Evolutionary conservation across 2,797 vertebrate genomes (phyloP).

Genomic region (Heliangelus exortis): DNA sequence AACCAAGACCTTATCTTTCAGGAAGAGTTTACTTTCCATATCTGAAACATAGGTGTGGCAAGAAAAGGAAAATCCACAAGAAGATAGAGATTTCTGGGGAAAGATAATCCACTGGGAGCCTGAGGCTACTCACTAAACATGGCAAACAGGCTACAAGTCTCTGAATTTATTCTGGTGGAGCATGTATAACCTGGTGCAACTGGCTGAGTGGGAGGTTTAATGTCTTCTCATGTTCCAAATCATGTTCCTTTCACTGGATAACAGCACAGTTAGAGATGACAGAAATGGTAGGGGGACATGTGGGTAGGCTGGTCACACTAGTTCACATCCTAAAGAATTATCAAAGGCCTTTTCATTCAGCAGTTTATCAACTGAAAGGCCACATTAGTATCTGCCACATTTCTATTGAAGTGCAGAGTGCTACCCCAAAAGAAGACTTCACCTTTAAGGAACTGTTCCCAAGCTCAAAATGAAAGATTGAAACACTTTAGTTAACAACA

Average conservation of each 20-base stretch:
- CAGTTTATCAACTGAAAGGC: not conserved
- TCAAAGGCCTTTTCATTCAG: not conserved
- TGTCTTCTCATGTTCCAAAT: not conserved
- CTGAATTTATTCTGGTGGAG: not conserved
- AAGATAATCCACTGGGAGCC: not conserved
- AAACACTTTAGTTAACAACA: not conserved
- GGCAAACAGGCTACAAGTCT: not conserved
- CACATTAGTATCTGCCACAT: not conserved
- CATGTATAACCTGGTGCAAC: not conserved
- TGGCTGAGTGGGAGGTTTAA: not conserved
- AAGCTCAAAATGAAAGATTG: not conserved
- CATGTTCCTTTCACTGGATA: not conserved
- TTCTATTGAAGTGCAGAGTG: not conserved
- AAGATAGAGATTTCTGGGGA: not conserved
- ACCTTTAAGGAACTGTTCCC: not conserved
- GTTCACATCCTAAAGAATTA: not conserved
- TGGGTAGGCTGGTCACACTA: not conserved
- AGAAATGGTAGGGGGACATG: not conserved
- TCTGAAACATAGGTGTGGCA: not conserved
- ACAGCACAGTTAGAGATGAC: not conserved
- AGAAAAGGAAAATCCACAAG: not conserved
- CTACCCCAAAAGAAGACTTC: not conserved
- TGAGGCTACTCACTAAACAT: not conserved
- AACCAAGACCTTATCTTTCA: not conserved
- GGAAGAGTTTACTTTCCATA: not conserved